Evolutionary conservation across 2,797 vertebrate species (phyloP).

Genomic region (Scolopax bukidnonensis): DNA sequence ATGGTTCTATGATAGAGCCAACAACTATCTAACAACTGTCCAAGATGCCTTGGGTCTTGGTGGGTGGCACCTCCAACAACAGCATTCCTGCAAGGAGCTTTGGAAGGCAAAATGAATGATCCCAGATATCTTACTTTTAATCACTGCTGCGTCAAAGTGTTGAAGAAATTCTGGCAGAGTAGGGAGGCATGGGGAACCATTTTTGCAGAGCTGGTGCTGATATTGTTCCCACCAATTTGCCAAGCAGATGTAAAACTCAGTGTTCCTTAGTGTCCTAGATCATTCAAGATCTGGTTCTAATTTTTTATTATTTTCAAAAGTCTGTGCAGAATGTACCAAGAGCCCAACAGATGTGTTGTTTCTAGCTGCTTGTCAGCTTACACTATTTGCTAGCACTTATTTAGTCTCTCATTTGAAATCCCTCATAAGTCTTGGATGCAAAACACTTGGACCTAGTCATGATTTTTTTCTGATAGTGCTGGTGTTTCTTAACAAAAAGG

Average conservation of each 20-base stretch:
- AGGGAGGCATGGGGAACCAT: fast-evolving
- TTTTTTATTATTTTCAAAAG: background rate
- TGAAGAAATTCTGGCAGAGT: background rate
- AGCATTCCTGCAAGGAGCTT: background rate
- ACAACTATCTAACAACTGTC: background rate
- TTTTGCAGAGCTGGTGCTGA: background rate
- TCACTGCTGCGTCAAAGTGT: background rate
- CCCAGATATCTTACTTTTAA: background rate
- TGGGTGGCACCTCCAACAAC: background rate
- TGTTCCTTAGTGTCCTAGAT: background rate
- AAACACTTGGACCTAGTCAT: background rate
- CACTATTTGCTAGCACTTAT: background rate
- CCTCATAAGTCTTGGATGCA: background rate
- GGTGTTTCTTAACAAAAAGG: background rate
- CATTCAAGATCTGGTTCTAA: background rate
- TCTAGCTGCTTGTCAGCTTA: background rate
- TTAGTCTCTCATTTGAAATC: background rate
- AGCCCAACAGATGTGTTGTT: background rate
- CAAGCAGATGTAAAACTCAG: background rate
- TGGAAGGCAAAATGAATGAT: background rate
- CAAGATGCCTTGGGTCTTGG: background rate
- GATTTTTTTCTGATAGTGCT: background rate
- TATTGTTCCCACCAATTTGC: background rate
- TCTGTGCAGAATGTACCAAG: background rate
- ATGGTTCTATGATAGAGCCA: background rate